A percentile compares a stretch with the other conserved stretches of the same genome.
These are phyloP conservation scores for Nycteola revayana DNA, from an alignment of 2,888 invertebrate species.

Conservation along the genomic window DNA sequence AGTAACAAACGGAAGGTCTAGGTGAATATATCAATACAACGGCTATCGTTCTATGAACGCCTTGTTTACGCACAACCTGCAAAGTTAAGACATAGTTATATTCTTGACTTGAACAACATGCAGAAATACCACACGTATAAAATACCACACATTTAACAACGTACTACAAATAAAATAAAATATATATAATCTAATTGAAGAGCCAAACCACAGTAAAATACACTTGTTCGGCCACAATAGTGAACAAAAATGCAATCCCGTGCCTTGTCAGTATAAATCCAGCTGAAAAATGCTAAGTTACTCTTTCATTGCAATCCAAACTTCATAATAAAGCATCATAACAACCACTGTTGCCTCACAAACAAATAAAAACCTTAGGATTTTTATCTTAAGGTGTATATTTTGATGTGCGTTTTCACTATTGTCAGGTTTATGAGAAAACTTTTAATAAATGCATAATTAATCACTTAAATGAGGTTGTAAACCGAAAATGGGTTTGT, in stretches of 20 bases:
- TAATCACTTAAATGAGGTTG: constrained; percentile 50
- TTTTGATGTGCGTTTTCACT: not conserved
- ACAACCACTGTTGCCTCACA: not conserved
- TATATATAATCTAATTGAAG: too few relatives aligned
- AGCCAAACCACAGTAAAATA: constrained; percentile 42
- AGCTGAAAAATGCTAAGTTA: constrained; percentile 63
- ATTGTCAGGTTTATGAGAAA: constrained; percentile 33
- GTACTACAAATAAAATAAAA: too few relatives aligned
- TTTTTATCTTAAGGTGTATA: not conserved
- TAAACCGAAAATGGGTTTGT: constrained; percentile 28
- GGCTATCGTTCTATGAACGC: too few relatives aligned
- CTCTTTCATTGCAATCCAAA: constrained; percentile 43
- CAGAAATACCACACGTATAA: too few relatives aligned
- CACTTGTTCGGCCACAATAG: constrained; percentile 54
- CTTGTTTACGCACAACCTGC: too few relatives aligned
- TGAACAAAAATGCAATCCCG: constrained; percentile 63
- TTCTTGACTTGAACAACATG: too few relatives aligned
- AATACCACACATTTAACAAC: too few relatives aligned
- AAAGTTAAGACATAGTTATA: too few relatives aligned
- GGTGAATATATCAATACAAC: too few relatives aligned
- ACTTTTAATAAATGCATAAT: constrained; percentile 61
- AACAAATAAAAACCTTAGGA: constrained; percentile 3
- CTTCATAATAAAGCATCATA: constrained; percentile 12
- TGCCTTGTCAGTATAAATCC: constrained; percentile 72
- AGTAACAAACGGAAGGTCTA: too few relatives aligned